Conservation (phyloP, 1,140 invertebrate species). For the Phymastichus coffea region DNA sequence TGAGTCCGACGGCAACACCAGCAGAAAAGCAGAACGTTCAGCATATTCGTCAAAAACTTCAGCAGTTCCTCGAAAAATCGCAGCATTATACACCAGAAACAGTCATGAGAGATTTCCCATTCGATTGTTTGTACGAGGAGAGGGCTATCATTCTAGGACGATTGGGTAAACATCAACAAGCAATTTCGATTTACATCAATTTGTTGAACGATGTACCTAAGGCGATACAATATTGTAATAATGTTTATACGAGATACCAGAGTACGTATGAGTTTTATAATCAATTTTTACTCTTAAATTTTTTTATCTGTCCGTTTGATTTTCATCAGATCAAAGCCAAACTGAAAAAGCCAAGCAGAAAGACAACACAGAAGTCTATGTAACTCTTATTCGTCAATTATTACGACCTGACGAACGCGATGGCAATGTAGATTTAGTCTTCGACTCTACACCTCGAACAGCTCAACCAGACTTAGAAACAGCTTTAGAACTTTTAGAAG, state of each 20-base stretch:
- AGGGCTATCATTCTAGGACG: slow-evolving; percentile 88
- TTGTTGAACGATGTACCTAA: slow-evolving; percentile 75
- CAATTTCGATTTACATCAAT: slow-evolving; percentile 87
- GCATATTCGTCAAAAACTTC: slow-evolving; percentile 72
- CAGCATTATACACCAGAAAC: slow-evolving; percentile 82
- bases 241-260: slow-evolving; percentile 58
- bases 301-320: background rate
- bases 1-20: slow-evolving; percentile 59
- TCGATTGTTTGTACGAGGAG: slow-evolving; percentile 87
- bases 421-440: background rate
- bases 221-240: slow-evolving; percentile 84
- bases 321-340: slow-evolving; percentile 41
- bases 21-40: slow-evolving; percentile 64
- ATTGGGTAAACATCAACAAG: slow-evolving; percentile 85
- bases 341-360: slow-evolving; percentile 45
- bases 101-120: slow-evolving; percentile 85
- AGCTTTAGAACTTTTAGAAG: slow-evolving; percentile 76
- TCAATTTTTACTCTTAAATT: background rate
- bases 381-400: slow-evolving; percentile 65
- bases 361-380: slow-evolving; percentile 64
- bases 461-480: slow-evolving; percentile 72
- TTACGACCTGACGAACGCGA: slow-evolving; percentile 58
- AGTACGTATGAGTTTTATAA: slow-evolving; percentile 39
- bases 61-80: slow-evolving; percentile 83
- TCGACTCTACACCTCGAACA: slow-evolving; percentile 54